Evolutionary conservation across 2,888 invertebrate genomes (phyloP), one percentile per base, ranked within the genome.

Genomic region (Nomada hirtipes): DNA sequence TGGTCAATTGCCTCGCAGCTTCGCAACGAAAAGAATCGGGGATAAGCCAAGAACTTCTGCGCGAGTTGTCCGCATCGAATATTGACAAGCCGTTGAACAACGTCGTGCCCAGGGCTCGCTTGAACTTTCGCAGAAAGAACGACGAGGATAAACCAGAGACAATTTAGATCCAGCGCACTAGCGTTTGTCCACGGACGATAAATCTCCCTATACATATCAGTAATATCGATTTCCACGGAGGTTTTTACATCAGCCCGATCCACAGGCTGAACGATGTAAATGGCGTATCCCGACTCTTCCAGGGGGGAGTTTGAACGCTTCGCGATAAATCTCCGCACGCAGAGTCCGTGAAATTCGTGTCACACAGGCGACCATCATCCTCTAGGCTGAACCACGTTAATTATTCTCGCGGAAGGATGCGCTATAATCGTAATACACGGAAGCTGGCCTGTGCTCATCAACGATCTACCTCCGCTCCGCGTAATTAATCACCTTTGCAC

Each of bases 241-340:
- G 9, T 65, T 70, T 70, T 73, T 63, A 4, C 47, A 61, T 23
- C 42, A 4, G 2, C 4, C 23, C n/a, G 63, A 71, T 76, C 63
- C 47, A 53, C 36, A 52, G 20, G 9, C 11, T 4, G 44, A 29
- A 15, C 57, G 44, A 26, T 29, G 68, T 44, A 57, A 65, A 79
- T 52, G 42, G 13, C 68, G 42, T 36, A 42, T 11, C 68, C 26
- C 50, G 67, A 59, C 71, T 78, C 60, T 79, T 75, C 59, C 18
- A 50, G 60, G 60, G 71, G 57, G 74, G 57, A n/a, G 20, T n/a
- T 11, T 60, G 73, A 86, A 76, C 85, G 81, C 23, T 75, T 73
- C 70, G 72, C 69, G 87, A 82, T 87, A 85, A 87, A 87, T 87
- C 83, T 76, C 79, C 20, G 79, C 53, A 60, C 53, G 77, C 74